These are phyloP conservation scores for Triplophysa rosa DNA, from an alignment of 2,113 vertebrate species.

Conservation along the genomic window DNA sequence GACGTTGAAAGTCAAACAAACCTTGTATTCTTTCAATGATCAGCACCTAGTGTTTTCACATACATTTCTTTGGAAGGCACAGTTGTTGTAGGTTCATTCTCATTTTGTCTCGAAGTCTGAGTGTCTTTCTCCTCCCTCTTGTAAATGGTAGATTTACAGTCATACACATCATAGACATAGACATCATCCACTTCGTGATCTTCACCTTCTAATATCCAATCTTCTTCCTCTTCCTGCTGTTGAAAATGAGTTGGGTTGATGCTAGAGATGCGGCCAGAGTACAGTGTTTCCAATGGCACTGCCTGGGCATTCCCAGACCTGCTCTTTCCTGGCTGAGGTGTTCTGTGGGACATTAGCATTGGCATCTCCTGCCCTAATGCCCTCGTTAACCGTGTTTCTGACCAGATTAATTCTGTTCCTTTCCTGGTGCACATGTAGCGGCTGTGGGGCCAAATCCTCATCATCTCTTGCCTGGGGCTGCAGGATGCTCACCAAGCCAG, in stretches of 20 bases:
- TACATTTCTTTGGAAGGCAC: too few relatives aligned
- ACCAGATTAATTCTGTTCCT: not conserved
- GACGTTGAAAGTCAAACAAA: too few relatives aligned
- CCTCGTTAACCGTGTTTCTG: not conserved
- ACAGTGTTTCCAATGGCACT: slow-evolving; percentile 60
- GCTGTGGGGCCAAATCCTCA: slow-evolving; percentile 10
- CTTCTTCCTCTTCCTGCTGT: not conserved
- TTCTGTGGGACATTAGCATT: not conserved
- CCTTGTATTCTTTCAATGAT: too few relatives aligned
- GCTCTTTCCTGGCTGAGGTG: too few relatives aligned
- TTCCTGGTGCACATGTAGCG: not conserved
- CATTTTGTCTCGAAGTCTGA: too few relatives aligned
- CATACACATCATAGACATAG: too few relatives aligned
- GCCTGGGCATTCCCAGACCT: not conserved
- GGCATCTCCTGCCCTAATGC: slow-evolving; percentile 24
- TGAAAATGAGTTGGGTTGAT: slow-evolving; percentile 57
- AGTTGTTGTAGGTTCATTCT: too few relatives aligned
- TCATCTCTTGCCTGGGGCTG: slow-evolving; percentile 15
- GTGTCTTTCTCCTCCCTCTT: too few relatives aligned
- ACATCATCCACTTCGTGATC: too few relatives aligned
- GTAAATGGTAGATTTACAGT: too few relatives aligned
- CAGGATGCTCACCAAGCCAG: slow-evolving; percentile 49
- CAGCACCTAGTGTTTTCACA: too few relatives aligned
- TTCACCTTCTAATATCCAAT: slow-evolving; percentile 38
- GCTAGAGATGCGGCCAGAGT: slow-evolving; percentile 25